Evolutionary conservation across 2,113 vertebrate species (phyloP).

Genomic region (Dromaius novaehollandiae): DNA sequence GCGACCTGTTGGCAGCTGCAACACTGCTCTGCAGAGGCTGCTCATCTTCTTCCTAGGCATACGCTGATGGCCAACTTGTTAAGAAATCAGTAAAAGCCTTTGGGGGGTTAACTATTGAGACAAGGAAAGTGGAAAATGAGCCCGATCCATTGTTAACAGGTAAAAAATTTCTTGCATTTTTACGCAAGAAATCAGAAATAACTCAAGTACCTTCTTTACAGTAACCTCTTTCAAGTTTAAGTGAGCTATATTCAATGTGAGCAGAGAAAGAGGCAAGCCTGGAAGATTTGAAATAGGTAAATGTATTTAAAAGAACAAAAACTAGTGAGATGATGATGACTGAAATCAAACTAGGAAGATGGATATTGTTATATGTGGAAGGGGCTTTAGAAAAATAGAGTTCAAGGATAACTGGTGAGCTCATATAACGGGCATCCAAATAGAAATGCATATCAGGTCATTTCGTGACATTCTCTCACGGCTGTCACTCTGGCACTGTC

Average conservation of each 20-base stretch:
- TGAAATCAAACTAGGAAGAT: not conserved
- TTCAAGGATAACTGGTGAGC: not conserved
- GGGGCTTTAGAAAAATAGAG: not conserved
- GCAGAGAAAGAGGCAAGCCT: not conserved
- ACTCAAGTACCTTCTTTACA: not conserved
- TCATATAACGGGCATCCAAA: not conserved
- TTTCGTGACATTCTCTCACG: not conserved
- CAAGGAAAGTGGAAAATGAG: fast-evolving
- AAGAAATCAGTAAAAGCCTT: not conserved
- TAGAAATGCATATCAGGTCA: not conserved
- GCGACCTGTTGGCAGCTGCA: not conserved
- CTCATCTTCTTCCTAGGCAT: not conserved
- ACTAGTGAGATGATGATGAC: not conserved
- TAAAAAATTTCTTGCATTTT: not conserved
- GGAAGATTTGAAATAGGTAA: not conserved
- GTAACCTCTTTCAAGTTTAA: not conserved
- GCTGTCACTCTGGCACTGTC: not conserved
- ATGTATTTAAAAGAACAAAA: not conserved
- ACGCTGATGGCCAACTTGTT: not conserved
- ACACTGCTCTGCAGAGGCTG: not conserved
- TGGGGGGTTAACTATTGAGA: not conserved
- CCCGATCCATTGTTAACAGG: not conserved
- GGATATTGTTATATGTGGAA: not conserved
- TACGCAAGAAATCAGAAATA: not conserved
- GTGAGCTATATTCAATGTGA: not conserved